phyloP scores from a whole-genome alignment of 2,113 vertebrate genomes.

The Mastomys natalensis region DNA sequence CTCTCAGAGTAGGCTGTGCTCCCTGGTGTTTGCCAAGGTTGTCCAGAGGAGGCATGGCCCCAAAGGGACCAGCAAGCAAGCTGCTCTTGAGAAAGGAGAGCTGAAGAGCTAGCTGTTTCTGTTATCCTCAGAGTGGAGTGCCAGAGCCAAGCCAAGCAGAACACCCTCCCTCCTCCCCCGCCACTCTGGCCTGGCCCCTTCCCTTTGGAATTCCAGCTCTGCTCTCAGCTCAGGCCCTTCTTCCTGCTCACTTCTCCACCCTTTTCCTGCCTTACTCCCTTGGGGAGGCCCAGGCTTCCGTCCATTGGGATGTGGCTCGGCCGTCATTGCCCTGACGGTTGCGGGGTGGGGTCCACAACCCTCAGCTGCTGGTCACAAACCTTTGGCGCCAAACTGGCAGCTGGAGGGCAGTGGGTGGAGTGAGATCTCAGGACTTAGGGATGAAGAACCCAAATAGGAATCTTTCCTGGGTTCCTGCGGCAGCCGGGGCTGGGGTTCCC shows the following conservation, averaged over 20 bases:
- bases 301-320: not conserved
- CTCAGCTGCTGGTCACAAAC: conserved; percentile 61
- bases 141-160: not conserved
- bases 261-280: conserved; percentile 64
- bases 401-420: not conserved
- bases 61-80: not conserved
- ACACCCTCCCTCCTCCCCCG: not conserved
- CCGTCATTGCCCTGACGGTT: not conserved
- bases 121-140: not conserved
- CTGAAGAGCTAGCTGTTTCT: not conserved
- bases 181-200: not conserved
- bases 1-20: not conserved
- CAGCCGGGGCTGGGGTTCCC: not conserved
- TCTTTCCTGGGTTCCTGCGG: not conserved
- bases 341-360: not conserved
- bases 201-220: conserved; percentile 53
- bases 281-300: conserved; percentile 43
- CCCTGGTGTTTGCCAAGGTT: not conserved
- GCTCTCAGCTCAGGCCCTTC: not conserved
- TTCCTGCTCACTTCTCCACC: conserved; percentile 69
- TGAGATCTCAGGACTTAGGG: not conserved
- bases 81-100: not conserved
- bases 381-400: not conserved
- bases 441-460: not conserved
- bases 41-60: not conserved